Base-by-base conservation (phyloP, 2,113 vertebrate genomes). In the Peromyscus californicus region DNA sequence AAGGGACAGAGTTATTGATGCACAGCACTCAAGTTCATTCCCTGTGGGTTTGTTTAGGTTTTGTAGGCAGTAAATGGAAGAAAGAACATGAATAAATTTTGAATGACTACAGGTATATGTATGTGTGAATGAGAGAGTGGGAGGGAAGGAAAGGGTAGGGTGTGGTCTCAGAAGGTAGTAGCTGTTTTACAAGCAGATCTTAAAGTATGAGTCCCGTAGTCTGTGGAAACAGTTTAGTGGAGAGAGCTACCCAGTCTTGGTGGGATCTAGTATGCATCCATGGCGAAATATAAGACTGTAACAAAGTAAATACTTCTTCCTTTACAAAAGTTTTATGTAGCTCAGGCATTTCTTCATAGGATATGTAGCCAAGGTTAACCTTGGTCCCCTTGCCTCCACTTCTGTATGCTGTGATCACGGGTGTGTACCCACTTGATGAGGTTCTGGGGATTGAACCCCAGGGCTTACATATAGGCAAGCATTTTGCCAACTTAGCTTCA, bases 171-270 rank as follows among this genome's bases (percentile, higher is more conserved):
- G 24, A 59, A 90, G 42, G 21, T 89, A 69, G 91, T 86, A 82
- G 61, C 88, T 94, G 31, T 92, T 96, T 97, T 96, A 88, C 63
- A 92, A 85, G 67, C 36, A 78, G 63, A 88, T 80, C 57, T 85
- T 90, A 26, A 22, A 54, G 83, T 67, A 29, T 74, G 36, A 72
- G 26, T 90, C 57, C 70, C 72, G 91, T 63, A 22, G 72, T 92
- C 59, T 95, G 45, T 74, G 70, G 78, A 97, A 74, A 75, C n/a
- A 93, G 76, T 82, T 88, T 59, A 90, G 15, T 90, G 79, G 57
- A 61, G 89, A 82, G 85, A 78, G 51, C 76, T 93, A 0, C 76
- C 63, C 26, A 33, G 65, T 72, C 42, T 93, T 97, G 31, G 36
- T 93, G 75, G 54, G 45, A 75, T 67, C 2, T 17, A 95, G 51